Base-by-base conservation (phyloP, 2,113 vertebrate species). In the Brachyistius frenatus region DNA sequence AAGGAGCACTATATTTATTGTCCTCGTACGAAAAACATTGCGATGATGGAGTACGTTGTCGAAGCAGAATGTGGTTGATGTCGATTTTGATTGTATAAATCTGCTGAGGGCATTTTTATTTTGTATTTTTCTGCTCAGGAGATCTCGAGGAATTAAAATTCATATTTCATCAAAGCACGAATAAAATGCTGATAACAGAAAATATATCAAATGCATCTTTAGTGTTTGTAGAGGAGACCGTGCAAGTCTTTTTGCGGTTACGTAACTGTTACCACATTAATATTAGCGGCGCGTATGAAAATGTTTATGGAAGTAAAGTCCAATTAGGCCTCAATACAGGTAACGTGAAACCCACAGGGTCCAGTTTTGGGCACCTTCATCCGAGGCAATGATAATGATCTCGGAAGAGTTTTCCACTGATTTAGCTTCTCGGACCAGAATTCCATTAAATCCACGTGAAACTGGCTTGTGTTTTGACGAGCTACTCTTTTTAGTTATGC, bases 131-230 rank as follows among this genome's bases (percentile, higher is more conserved):
- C 44, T 76, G 49, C 87, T 80, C 78, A 68, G 57, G 85, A 87
- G 80, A 88, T 80, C 30, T 85, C 54, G 0, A 76, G 6, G 69
- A 88, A 84, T 89, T 86, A 81, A 85, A 88, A 92, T 88, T 85
- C 67, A 88, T 76, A 80, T 87, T 89, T 82, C 76, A 81, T 88
- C 81, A 91, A 85, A 85, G 83, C 39, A 5, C 54, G 80, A 82
- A 81, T 70, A 86, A 87, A 92, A 83, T 86, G 86, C 87, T 89
- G 86, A 91, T 81, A 76, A 73, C 57, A 84, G 76, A 86, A 91
- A 86, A 81, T 63, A 54, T 68, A 82, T 88, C 77, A 91, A 81
- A 76, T 81, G 49, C 62, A 78, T 85, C 75, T 78, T 41, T 5
- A 31, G 64, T 66, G 58, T 86, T 68, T 85, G 47, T 60, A 79